phyloP scores from a whole-genome alignment of 2,797 vertebrate genomes.

The Acestrorhynchus altus region DNA sequence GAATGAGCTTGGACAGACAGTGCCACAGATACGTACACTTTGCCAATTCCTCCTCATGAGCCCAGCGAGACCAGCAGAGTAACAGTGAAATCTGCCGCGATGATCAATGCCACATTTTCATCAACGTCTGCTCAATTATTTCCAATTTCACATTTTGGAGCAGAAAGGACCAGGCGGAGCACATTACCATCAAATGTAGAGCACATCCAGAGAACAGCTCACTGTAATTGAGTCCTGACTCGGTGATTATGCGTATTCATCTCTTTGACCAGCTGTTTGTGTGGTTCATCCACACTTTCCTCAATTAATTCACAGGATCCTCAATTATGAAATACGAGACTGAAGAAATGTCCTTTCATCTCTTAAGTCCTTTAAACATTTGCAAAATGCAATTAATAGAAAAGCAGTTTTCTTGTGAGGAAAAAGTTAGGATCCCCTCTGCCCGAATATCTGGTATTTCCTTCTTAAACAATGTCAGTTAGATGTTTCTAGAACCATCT shows the following conservation, averaged over 20 bases:
- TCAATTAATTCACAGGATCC: background rate
- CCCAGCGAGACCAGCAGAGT: background rate
- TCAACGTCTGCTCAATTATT: slow-evolving; percentile 18
- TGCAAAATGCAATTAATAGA: too few species aligned
- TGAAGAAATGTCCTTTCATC: too few species aligned
- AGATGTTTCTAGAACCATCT: too few species aligned
- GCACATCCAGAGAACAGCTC: background rate
- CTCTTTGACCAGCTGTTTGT: slow-evolving; percentile 19
- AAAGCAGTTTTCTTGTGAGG: too few species aligned
- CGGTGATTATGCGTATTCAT: background rate
- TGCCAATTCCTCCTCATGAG: slow-evolving; percentile 9
- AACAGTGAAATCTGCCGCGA: slow-evolving; percentile 17
- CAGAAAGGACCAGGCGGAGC: background rate
- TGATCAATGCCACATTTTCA: slow-evolving; percentile 31
- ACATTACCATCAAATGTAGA: background rate
- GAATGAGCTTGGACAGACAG: slow-evolving; percentile 16
- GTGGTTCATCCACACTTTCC: background rate
- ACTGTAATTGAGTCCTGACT: background rate
- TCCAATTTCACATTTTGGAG: slow-evolving; percentile 4
- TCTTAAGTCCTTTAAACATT: too few species aligned
- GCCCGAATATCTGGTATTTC: too few species aligned
- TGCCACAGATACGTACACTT: slow-evolving; percentile 15
- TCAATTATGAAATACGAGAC: background rate
- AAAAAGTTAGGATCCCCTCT: too few species aligned
- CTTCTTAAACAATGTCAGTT: too few species aligned